Conservation (phyloP, 2,113 vertebrate genomes). For the Merops nubicus region DNA sequence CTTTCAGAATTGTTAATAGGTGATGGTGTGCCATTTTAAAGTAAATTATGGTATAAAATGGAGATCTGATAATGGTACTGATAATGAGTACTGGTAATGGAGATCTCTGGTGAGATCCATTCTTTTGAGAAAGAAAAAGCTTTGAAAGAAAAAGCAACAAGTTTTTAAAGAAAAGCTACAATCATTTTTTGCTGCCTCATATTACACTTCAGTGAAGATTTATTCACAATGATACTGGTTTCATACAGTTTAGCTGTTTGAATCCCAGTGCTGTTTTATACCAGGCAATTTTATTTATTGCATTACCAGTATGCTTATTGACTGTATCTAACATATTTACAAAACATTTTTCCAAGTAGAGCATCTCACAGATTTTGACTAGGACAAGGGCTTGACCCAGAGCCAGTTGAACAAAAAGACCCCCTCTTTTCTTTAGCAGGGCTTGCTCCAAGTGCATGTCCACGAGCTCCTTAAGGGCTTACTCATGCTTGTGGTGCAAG, state of each 20-base stretch:
- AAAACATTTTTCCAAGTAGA: background rate
- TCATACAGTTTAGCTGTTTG: background rate
- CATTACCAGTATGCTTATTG: background rate
- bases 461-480: background rate
- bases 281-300: background rate
- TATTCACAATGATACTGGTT: background rate
- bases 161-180: background rate
- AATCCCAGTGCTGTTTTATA: background rate
- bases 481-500: background rate
- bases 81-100: background rate
- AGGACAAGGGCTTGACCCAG: background rate
- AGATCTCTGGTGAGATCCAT: background rate
- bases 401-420: background rate
- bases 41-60: background rate
- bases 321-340: background rate
- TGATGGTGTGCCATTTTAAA: background rate
- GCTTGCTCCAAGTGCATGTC: background rate
- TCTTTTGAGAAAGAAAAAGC: background rate
- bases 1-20: background rate
- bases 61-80: no score
- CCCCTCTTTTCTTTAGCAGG: background rate
- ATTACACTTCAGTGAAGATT: background rate
- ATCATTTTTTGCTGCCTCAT: background rate
- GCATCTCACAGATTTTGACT: background rate
- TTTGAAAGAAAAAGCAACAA: no score